A percentile compares a stretch with the other conserved stretches of the same genome.
Conservation (phyloP, 2,888 invertebrate species). For the Epicampocera succincta region DNA sequence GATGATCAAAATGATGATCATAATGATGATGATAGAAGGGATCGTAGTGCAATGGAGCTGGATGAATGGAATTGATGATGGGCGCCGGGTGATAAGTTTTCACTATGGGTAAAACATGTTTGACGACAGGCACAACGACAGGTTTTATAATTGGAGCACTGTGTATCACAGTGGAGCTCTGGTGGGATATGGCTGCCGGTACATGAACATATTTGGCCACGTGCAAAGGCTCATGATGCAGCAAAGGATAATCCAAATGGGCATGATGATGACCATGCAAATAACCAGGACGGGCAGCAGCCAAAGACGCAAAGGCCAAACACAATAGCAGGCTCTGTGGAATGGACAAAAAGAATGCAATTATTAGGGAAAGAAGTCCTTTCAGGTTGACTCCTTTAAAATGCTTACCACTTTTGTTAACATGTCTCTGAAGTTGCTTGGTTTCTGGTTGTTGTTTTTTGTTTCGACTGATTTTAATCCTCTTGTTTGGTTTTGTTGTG, state of each 20-base stretch:
- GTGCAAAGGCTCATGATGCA: constrained; percentile 76
- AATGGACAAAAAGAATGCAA: background rate
- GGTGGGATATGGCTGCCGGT: constrained; percentile 80
- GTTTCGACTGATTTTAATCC: constrained; percentile 38
- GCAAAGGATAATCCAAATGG: constrained; percentile 72
- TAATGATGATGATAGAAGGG: constrained; percentile 76
- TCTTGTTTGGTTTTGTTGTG: constrained; percentile 48
- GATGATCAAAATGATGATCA: constrained; percentile 74
- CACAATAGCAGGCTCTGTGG: constrained; percentile 58
- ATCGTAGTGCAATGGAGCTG: constrained; percentile 73
- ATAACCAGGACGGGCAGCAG: constrained; percentile 78
- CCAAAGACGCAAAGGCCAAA: constrained; percentile 71
- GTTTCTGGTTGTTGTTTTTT: background rate
- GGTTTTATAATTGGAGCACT: constrained; percentile 78
- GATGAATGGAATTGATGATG: constrained; percentile 77
- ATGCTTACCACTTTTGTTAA: constrained; percentile 60
- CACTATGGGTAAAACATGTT: constrained; percentile 77
- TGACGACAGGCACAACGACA: constrained; percentile 78
- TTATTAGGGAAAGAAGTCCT: background rate
- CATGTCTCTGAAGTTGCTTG: constrained; percentile 37
- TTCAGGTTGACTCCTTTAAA: background rate
- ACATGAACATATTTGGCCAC: constrained; percentile 77
- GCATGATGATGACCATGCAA: constrained; percentile 78
- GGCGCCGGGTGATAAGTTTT: constrained; percentile 79
- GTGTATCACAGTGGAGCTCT: constrained; percentile 79